Evolutionary conservation across 2,888 invertebrate genomes (phyloP).

Genomic region (Epistrophe eligans): DNA sequence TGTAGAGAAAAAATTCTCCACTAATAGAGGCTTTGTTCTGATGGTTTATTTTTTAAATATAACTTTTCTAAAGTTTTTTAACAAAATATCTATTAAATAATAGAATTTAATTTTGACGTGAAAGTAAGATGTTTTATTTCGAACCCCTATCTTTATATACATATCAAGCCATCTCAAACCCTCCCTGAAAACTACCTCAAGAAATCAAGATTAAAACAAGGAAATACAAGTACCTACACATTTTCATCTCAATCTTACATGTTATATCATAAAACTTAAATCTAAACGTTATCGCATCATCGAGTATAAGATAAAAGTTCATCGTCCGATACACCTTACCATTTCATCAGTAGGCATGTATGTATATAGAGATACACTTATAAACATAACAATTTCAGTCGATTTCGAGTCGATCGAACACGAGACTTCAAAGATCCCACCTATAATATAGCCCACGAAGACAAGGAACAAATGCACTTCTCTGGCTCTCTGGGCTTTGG

Average conservation of each 20-base stretch:
- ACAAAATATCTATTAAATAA: too few species aligned
- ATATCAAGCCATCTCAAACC: background rate
- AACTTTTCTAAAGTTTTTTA: too few species aligned
- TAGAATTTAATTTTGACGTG: too few species aligned
- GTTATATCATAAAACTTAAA: slow-evolving; percentile 15
- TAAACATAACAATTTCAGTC: slow-evolving; percentile 23
- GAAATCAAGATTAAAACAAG: slow-evolving; percentile 7
- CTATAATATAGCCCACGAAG: background rate
- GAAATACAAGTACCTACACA: background rate
- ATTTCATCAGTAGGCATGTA: background rate
- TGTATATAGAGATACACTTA: background rate
- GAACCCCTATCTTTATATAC: background rate
- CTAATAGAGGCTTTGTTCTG: background rate
- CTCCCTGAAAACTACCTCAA: background rate
- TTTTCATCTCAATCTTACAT: background rate
- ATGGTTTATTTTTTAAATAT: background rate
- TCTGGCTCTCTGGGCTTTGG: background rate
- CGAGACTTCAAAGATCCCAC: slow-evolving; percentile 21
- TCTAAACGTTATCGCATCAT: slow-evolving; percentile 6
- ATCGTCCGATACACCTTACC: slow-evolving; percentile 35
- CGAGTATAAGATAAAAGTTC: slow-evolving; percentile 18
- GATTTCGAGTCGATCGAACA: slow-evolving; percentile 22
- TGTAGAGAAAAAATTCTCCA: background rate
- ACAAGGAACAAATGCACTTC: slow-evolving; percentile 11
- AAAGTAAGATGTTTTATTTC: background rate